These are phyloP conservation scores for Vombatus ursinus DNA, from an alignment of 2,113 vertebrate genomes.

Conservation along the genomic window DNA sequence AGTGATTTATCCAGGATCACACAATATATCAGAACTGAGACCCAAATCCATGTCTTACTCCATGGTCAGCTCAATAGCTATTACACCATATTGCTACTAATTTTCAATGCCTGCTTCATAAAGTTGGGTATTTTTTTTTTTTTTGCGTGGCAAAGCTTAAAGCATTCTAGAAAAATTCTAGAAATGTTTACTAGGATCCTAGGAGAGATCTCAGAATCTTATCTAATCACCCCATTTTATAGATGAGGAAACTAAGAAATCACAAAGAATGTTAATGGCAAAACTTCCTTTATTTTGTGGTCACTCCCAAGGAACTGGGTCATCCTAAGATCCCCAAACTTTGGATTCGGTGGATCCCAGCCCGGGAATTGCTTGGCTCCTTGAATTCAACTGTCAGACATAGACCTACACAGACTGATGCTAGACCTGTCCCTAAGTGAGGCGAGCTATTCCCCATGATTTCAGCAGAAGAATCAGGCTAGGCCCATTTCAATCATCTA, in stretches of 20 bases:
- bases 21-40: background rate
- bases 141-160: background rate
- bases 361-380: background rate
- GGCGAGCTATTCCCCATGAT: too few species aligned
- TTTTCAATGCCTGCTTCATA: too few species aligned
- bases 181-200: background rate
- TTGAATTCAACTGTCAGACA: background rate
- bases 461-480: too few species aligned
- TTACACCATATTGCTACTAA: too few species aligned
- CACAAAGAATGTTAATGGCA: background rate
- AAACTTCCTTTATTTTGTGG: background rate
- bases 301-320: background rate
- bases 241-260: background rate
- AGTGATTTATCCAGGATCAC: background rate
- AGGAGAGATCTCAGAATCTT: background rate
- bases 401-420: background rate
- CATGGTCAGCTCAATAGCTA: background rate
- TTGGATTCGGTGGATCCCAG: background rate
- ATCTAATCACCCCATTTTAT: background rate
- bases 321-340: background rate
- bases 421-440: too few species aligned
- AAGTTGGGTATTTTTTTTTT: too few species aligned
- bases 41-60: background rate
- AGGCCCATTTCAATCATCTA: too few species aligned
- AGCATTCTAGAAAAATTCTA: background rate